These are phyloP conservation scores for Scaeva pyrastri DNA, from an alignment of 2,888 invertebrate genomes.

Conservation along the genomic window DNA sequence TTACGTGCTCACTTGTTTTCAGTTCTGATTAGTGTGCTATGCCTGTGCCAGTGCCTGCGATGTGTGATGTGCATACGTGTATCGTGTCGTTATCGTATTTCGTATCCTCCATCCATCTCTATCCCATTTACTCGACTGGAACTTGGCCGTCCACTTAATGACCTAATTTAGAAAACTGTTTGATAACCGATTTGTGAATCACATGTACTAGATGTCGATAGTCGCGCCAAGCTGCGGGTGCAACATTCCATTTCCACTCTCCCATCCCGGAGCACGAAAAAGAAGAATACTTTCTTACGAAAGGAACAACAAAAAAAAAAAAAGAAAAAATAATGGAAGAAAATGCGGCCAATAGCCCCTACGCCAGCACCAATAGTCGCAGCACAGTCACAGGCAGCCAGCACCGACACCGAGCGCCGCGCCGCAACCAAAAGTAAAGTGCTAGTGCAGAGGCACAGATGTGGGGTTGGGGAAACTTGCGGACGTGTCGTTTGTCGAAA, in stretches of 20 bases:
- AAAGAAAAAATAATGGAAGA: constrained; percentile 64
- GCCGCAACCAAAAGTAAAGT: constrained; percentile 2
- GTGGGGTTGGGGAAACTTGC: constrained; percentile 71
- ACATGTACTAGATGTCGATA: constrained; percentile 23
- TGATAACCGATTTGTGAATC: constrained; percentile 52
- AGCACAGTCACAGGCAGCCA: no score
- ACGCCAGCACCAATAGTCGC: not conserved
- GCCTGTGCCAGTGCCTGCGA: no score
- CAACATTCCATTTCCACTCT: constrained; percentile 42
- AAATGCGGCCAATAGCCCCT: constrained; percentile 71
- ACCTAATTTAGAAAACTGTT: constrained; percentile 68
- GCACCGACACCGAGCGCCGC: not conserved
- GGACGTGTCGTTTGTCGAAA: constrained; percentile 70
- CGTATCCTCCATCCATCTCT: constrained; percentile 1
- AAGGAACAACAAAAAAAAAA: constrained; percentile 32
- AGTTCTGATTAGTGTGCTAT: not conserved
- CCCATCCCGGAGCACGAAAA: constrained; percentile 34
- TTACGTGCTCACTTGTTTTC: constrained; percentile 54
- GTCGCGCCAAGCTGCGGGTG: constrained; percentile 25
- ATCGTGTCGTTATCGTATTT: not conserved
- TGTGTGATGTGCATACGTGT: constrained; percentile 65
- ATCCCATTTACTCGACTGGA: constrained; percentile 33
- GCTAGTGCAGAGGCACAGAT: constrained; percentile 15
- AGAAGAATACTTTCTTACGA: constrained; percentile 55
- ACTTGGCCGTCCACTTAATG: constrained; percentile 49